Evolutionary conservation across 2,797 vertebrate species (phyloP), one percentile per base, ranked within the genome.

Genomic region (Ptychadena robeensis): DNA sequence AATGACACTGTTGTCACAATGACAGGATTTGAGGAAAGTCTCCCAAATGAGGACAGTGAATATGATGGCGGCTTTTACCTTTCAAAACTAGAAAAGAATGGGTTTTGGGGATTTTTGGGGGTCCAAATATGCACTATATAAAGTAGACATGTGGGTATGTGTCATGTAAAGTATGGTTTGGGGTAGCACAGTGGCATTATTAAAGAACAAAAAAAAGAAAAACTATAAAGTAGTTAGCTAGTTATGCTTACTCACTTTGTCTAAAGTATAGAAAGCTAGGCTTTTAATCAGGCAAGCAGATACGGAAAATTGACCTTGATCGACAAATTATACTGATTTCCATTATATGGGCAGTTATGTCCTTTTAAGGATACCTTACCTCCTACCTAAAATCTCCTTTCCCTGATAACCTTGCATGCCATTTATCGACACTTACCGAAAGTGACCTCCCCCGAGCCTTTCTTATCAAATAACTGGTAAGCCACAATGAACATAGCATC

Each of bases 391-490:
- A 78, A 78, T 18, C 30, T 32, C 25, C 30, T 66, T 44, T 9
- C 37, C 57, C 12, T 9, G 14, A 5, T 59, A 59, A n/a, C 25
- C 59, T 67, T 68, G 25, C 25, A 61, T 61, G 59, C 25, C 9
- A 61, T 61, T 61, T 28, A 10, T 11, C 11, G 2, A 81, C 64
- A 82, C 94, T 83, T 96, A 99, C 98, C 97, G 86, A 97, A 99
- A 70, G 97, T 98, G 90, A 99, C 92, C 87, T 95, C 94, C 90
- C 96, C 97, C 74, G 91, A 97, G 90, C 97, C 98, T 77, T 89
- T 97, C 93, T 97, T 99, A 95, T 99, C 97, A 91, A 99, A 99
- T 85, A 99, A 94, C 79, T 99, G 98, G 91, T 97, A 99, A 92
- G 97, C 97, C 86, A 99, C 97, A 77, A 98, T 94, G 91, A 98